Evolutionary conservation across 2,113 vertebrate genomes (phyloP), one percentile per base, ranked within the genome.

Genomic region (Vulpes vulpes): DNA sequence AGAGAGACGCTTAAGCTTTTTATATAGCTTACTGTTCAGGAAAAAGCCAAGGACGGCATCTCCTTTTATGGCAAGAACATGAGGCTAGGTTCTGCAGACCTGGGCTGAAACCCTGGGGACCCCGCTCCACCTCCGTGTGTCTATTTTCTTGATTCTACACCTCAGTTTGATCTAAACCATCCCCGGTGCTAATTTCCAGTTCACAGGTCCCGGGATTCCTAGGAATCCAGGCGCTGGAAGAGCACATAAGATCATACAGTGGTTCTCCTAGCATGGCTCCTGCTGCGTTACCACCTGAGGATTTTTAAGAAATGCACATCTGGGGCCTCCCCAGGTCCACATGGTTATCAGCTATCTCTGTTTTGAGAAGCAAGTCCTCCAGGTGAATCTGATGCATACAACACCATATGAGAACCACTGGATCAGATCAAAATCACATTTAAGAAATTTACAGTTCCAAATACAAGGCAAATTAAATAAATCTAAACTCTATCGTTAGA

Each of bases 381-480:
- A 64, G 22, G 57, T 69, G 20, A 35, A 9, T 53, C 30, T 57
- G 38, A 80, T 10, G 30, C 9, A 92, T 7, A 49, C 10, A 16
- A 22, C 30, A 67, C 38, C 89, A 25, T 38, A 20, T 4, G n/a
- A 96, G 92, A 96, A 32, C 5, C 25, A 86, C 73, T 2, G 30
- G 53, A 84, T 97, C 93, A 97, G 91, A 96, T 3, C 23, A 93
- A 95, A 96, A 92, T 27, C 43, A 96, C 3, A 60, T 0, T 87
- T 89, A 60, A 51, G 90, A 95, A 95, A 96, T 64, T 78, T 22
- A 87, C 90, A 22, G 23, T 23, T 64, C 30, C 25, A 83, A 97
- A 95, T 51, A 9, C 6, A 78, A 92, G 38, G 35, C 25, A 64
- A 97, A 84, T 60, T 17, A 79, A 57, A 85, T 27, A 76, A 87